Base-by-base conservation (phyloP, 2,113 vertebrate genomes). In the Rhinolophus ferrumequinum region DNA sequence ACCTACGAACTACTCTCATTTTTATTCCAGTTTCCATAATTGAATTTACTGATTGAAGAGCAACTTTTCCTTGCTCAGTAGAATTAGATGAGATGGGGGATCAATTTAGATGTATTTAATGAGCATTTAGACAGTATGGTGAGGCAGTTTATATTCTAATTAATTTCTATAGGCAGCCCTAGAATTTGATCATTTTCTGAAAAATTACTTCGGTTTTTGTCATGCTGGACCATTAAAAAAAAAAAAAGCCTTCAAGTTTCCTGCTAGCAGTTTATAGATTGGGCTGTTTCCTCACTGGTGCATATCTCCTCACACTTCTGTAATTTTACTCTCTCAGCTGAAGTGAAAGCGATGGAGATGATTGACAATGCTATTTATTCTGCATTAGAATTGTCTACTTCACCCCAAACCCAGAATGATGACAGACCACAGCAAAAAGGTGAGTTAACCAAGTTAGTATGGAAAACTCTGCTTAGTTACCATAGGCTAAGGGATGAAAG, bases 141-240 rank as follows among this genome's bases (percentile, higher is more conserved):
- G 18, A 66, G 24, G 26, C 14, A 88, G 47, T 56, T 79, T n/a
- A 89, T 44, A 77, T 22, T 69, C 47, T 50, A 50, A 93, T 79
- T 80, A 35, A 54, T 56, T 86, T 95, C 62, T 75, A 26, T 81
- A 50, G 35, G 62, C 60, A 96, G 52, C 76, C 82, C 44, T 38
- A 75, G 75, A 64, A 90, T 86, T 94, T 90, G 80, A 84, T 87
- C 93, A 97, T 95, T 97, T 97, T 91, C 91, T 97, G 93, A 92
- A 83, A 90, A 79, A 28, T 86, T 72, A 50, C 79, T 94, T 96
- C 80, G 83, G 77, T 18, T 92, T 96, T 89, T 93, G 83, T 97
- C 41, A 84, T 70, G 54, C 6, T 93, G 85, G 50, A 54, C 35
- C 21, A 7, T 30, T 50, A 26, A 88, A 69, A 76, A 22, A 26